Evolutionary conservation across 2,888 invertebrate species (phyloP).

Genomic region (Rhingia rostrata): DNA sequence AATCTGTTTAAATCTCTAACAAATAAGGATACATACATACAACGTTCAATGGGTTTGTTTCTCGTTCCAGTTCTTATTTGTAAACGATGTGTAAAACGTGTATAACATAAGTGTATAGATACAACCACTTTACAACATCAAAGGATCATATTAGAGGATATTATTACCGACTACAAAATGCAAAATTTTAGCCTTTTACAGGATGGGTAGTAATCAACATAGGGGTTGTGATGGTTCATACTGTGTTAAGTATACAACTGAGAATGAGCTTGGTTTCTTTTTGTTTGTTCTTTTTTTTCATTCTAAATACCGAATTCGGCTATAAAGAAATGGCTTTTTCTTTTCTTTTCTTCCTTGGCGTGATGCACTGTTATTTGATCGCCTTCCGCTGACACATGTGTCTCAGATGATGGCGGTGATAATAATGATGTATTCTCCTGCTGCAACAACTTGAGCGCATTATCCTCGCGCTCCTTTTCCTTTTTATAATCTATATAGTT

Average conservation of each 20-base stretch:
- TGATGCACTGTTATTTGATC: conserved; percentile 85
- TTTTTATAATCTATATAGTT: conserved; percentile 79
- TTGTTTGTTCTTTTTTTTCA: conserved; percentile 21
- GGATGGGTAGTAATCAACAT: neutral
- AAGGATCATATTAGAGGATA: conserved; percentile 20
- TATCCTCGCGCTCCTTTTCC: conserved; percentile 82
- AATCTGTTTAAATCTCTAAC: neutral
- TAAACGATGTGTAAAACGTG: too few species aligned
- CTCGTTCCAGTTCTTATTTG: too few species aligned
- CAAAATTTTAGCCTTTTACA: conserved; percentile 63
- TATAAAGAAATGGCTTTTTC: conserved; percentile 93
- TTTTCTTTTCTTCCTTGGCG: conserved; percentile 90
- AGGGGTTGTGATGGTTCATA: conserved; percentile 27
- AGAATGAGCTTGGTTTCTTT: conserved; percentile 41
- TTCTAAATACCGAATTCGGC: conserved; percentile 89
- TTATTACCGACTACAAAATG: conserved; percentile 29
- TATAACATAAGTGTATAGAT: neutral
- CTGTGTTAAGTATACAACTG: conserved; percentile 45
- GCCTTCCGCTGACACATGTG: conserved; percentile 81
- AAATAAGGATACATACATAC: neutral
- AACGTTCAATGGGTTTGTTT: too few species aligned
- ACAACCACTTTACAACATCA: conserved; percentile 34
- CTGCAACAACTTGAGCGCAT: conserved; percentile 80
- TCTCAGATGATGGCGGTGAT: conserved; percentile 79
- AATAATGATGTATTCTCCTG: conserved; percentile 80